phyloP scores from a whole-genome alignment of 2,888 invertebrate genomes.

The Tachina lurida region DNA sequence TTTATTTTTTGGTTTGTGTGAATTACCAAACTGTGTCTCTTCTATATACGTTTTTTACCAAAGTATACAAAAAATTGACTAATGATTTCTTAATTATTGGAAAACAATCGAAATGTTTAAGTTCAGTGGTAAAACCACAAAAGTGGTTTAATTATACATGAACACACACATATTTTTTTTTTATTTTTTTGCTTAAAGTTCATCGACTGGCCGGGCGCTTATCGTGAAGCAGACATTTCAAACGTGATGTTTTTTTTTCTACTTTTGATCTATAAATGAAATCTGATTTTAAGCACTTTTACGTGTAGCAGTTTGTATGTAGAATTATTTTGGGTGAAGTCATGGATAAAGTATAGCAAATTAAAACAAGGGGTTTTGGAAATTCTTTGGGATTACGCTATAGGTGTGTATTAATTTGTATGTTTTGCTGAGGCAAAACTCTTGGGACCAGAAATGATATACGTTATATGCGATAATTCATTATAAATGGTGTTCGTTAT shows the following conservation, averaged over 20 bases:
- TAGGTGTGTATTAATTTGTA: too few species aligned
- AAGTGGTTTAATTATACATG: constrained; percentile 17
- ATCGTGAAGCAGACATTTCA: constrained; percentile 6
- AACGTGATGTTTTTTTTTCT: background rate
- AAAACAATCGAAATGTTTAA: constrained; percentile 45
- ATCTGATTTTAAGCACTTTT: constrained; percentile 26
- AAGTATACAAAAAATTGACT: constrained; percentile 6
- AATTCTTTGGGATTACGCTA: background rate
- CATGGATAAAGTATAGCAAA: background rate
- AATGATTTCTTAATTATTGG: constrained; percentile 52
- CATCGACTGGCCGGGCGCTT: constrained; percentile 22
- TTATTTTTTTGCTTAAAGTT: constrained; percentile 28
- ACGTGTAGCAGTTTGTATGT: background rate
- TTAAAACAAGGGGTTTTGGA: constrained; percentile 6
- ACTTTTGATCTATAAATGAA: constrained; percentile 36
- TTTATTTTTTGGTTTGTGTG: background rate
- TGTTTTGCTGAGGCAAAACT: too few species aligned
- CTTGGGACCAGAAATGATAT: too few species aligned
- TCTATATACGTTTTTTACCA: background rate
- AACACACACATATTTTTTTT: background rate
- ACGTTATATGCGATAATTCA: too few species aligned
- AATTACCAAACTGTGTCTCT: constrained; percentile 26
- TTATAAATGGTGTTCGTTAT: too few species aligned
- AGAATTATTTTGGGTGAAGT: background rate
- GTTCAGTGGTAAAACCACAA: constrained; percentile 49